Percentiles rank a stretch among this genome's conserved stretches.
phyloP scores from a whole-genome alignment of 2,113 vertebrate genomes.

The Eolophus roseicapilla region DNA sequence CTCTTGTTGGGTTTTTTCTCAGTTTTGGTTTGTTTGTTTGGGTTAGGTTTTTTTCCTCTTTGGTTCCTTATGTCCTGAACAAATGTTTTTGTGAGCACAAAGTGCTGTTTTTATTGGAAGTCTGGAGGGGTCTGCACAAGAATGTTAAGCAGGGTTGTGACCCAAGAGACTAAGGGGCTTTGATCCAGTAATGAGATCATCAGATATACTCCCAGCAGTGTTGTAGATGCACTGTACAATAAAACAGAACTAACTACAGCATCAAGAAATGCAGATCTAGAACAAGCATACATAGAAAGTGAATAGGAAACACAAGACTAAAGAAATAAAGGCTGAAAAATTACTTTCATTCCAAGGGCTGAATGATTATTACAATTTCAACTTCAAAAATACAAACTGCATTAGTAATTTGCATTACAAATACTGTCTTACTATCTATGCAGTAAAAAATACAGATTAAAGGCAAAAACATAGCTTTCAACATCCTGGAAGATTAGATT shows the following conservation, averaged over 20 bases:
- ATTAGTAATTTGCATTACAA: slow-evolving; percentile 35
- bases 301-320: not conserved
- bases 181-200: slow-evolving; percentile 21
- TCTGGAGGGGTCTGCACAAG: not conserved
- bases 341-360: slow-evolving; percentile 6
- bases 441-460: slow-evolving; percentile 27
- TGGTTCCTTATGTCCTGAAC: not conserved
- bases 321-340: slow-evolving; percentile 13
- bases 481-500: slow-evolving; percentile 26
- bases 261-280: not conserved
- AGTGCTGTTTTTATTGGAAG: not conserved
- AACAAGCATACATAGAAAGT: not conserved
- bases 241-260: not conserved
- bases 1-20: not conserved
- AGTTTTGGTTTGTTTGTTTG: not conserved
- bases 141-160: slow-evolving; percentile 15
- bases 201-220: not conserved
- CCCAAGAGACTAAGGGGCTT: not conserved
- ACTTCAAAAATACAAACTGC: not conserved
- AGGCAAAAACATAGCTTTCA: slow-evolving; percentile 2
- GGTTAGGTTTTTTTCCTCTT: not conserved
- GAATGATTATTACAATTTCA: slow-evolving; percentile 27
- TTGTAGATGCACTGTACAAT: not conserved
- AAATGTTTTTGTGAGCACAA: not conserved
- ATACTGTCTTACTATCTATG: slow-evolving; percentile 26